Evolutionary conservation across 2,888 invertebrate genomes (phyloP), one percentile per base, ranked within the genome.

Genomic region (Temnothorax ravouxi): DNA sequence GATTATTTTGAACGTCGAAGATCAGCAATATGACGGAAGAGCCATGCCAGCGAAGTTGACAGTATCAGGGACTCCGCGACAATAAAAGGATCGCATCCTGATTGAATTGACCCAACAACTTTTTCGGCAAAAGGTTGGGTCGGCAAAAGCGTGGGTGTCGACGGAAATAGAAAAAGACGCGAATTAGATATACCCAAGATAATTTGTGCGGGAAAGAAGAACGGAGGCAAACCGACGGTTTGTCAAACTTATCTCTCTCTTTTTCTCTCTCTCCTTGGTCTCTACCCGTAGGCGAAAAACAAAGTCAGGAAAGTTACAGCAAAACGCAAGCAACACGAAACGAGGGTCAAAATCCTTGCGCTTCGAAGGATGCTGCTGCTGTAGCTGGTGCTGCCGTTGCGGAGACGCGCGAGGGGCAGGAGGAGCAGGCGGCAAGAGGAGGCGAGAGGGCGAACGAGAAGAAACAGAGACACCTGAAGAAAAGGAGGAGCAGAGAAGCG

Each of bases 271-370:
- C 81, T 67, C 76, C 64, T 81, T 56, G 61, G 71, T 87, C 84
- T 84, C 87, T 85, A 90, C 90, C 92, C 92, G 89, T 87, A 90
- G 93, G 92, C 92, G 92, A 94, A 94, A 94, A 94, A 94, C 93
- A 94, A 94, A 94, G 93, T 93, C 93, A 92, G 92, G 92, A 92
- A 93, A 94, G 92, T 93, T 93, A 93, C 92, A 90, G 91, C 89
- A 91, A 94, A 93, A 94, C 88, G 93, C 93, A 93, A 94, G 93
- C 94, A 94, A 94, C 93, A 94, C 93, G 93, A 94, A 94, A 93
- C 94, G 92, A 93, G 94, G 95, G 95, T 95, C 94, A 95, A 95
- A 94, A 95, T 94, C 95, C 95, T 95, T 93, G 93, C 90, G 92
- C 93, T 93, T 92, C 91, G 93, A 92, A 93, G 92, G 93, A 93